phyloP scores from a whole-genome alignment of 2,113 vertebrate genomes.

The Vireo altiloquus region DNA sequence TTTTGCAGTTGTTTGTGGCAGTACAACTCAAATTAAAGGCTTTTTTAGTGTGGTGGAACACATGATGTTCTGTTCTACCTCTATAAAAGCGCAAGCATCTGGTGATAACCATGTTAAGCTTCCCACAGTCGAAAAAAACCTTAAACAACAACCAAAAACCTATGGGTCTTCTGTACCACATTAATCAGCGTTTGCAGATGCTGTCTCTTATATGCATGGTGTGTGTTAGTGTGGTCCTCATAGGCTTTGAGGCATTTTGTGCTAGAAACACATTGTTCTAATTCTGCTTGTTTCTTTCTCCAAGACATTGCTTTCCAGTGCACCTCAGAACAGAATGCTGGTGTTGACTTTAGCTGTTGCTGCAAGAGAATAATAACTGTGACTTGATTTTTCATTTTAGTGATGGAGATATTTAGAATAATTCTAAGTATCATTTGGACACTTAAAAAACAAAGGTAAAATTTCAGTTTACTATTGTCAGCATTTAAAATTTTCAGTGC shows the following conservation, averaged over 20 bases:
- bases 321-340: not conserved
- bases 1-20: not conserved
- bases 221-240: not conserved
- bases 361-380: not conserved
- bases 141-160: not conserved
- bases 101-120: not conserved
- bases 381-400: not conserved
- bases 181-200: not conserved
- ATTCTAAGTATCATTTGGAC: not conserved
- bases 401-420: not conserved
- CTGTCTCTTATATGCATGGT: not conserved
- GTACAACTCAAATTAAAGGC: not conserved
- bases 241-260: not conserved
- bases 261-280: not conserved
- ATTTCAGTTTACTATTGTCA: not conserved
- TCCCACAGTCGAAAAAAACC: not conserved
- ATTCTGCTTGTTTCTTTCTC: not conserved
- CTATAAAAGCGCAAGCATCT: not conserved
- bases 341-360: not conserved
- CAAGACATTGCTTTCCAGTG: not conserved
- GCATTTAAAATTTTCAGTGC: not conserved
- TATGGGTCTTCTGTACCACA: not conserved
- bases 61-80: not conserved
- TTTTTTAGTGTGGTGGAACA: not conserved
- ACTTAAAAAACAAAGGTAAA: not conserved